Evolutionary conservation across 1,140 invertebrate species (phyloP), one percentile per base, ranked within the genome.

Genomic region (Drosophila busckii): DNA sequence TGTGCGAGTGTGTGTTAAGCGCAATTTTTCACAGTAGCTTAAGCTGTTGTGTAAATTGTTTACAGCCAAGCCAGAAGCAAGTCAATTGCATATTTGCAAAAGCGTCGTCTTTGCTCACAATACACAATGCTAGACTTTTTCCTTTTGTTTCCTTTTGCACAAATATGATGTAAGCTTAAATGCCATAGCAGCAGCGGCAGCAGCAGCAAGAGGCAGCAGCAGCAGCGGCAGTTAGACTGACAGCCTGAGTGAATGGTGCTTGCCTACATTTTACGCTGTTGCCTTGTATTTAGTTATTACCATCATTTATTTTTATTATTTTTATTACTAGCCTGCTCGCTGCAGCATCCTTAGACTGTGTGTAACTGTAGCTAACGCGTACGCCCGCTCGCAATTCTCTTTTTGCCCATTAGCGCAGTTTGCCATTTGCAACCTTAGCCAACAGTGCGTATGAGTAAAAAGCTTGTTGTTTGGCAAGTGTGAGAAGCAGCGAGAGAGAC

Each of bases 291-390:
- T 65, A 73, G 75, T 73, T 56, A 65, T 75, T 69, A 48, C 41
- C 53, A 54, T 26, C 69, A 78, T 78, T 78, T 73, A 78, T 73
- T 78, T 78, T 82, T 78, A 78, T 68, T 73, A 68, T 54, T 60
- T 68, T 58, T n/a, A n/a, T n/a, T n/a, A n/a, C n/a, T n/a, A n/a
- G n/a, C n/a, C n/a, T n/a, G n/a, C n/a, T 76, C 58, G 66, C 50
- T 52, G 58, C 40, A 44, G 53, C 54, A 46, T 49, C 44, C 45
- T 26, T 26, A 35, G 35, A 48, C 53, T 48, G 44, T 52, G 23
- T 46, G 44, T 46, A 35, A 42, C 48, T 52, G 48, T 52, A 59
- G 53, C 55, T 59, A 59, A 59, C 31, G n/a, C 8, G 5, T 7
- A 5, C 35, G 7, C 10, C 17, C 40, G n/a, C 42, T 6, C 44